Evolutionary conservation across 2,888 invertebrate genomes (phyloP).

Genomic region (Aelia acuminata): DNA sequence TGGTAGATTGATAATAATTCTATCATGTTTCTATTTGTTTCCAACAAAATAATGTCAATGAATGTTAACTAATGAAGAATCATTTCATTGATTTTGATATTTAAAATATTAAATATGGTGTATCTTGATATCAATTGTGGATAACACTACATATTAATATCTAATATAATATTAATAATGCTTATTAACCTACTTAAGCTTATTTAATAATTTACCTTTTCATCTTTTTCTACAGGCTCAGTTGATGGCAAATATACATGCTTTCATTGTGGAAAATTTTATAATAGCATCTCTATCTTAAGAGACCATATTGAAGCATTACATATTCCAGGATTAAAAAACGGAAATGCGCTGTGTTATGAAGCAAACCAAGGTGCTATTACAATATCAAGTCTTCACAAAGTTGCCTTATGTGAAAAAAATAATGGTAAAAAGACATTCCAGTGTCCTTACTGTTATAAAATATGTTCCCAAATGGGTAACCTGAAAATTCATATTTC

Average conservation of each 20-base stretch:
- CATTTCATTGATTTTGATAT: no score
- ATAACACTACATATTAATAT: not conserved
- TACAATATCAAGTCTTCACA: not conserved
- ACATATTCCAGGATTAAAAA: constrained; percentile 9
- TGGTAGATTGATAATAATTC: no score
- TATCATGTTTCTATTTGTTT: no score
- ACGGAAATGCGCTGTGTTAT: not conserved
- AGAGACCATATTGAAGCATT: constrained; percentile 36
- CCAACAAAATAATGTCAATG: no score
- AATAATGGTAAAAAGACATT: not conserved
- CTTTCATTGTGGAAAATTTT: constrained; percentile 31
- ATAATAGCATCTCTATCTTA: not conserved
- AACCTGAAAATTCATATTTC: constrained; percentile 22
- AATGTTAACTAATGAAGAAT: no score
- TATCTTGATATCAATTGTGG: no score
- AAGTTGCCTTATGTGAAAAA: not conserved
- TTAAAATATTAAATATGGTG: no score
- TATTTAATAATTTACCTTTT: not conserved
- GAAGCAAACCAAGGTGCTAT: not conserved
- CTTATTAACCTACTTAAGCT: no score
- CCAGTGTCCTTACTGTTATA: constrained; percentile 2
- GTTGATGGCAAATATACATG: constrained; percentile 9
- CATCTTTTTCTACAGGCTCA: not conserved
- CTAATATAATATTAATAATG: not conserved
- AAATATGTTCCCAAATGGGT: not conserved